These are phyloP conservation scores for Oscheius sp. DNA, from an alignment of 1,140 invertebrate species.

Conservation along the genomic window DNA sequence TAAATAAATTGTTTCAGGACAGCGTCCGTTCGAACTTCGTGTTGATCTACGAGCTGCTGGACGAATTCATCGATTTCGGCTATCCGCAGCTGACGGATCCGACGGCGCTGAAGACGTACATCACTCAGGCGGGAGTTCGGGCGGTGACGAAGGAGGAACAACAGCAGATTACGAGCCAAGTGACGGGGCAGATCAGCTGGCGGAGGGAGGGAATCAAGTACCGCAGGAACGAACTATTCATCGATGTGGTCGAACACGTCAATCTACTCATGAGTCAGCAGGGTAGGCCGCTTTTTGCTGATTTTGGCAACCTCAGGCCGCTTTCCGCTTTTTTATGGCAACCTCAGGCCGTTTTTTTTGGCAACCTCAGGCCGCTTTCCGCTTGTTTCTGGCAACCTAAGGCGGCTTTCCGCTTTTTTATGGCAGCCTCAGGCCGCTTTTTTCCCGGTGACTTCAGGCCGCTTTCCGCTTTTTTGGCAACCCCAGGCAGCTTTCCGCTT, in stretches of 20 bases:
- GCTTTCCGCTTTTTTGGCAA: no score
- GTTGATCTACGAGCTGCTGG: slow-evolving; percentile 92
- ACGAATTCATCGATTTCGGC: slow-evolving; percentile 91
- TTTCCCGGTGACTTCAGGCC: no score
- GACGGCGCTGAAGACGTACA: slow-evolving; percentile 94
- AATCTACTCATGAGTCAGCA: slow-evolving; percentile 97
- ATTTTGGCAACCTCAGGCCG: no score
- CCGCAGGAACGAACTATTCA: slow-evolving; percentile 89
- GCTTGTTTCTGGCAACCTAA: no score
- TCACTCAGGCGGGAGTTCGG: slow-evolving; percentile 96
- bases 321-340: no score
- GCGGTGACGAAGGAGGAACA: slow-evolving; percentile 94
- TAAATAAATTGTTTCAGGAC: slow-evolving; percentile 65
- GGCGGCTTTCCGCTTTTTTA: no score
- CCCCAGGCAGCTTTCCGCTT: no score
- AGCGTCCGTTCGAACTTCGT: slow-evolving; percentile 99
- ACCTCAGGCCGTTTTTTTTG: no score
- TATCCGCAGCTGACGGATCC: slow-evolving; percentile 99
- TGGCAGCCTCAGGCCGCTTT: no score
- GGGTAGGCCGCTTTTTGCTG: no score
- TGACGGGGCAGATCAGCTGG: slow-evolving; percentile 95
- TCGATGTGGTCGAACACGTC: slow-evolving; percentile 97
- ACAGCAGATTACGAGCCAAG: slow-evolving; percentile 81
- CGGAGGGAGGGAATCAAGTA: slow-evolving; percentile 98
- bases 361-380: no score